Evolutionary conservation across 1,140 invertebrate species (phyloP).

Genomic region (Cataglyphis hispanica): DNA sequence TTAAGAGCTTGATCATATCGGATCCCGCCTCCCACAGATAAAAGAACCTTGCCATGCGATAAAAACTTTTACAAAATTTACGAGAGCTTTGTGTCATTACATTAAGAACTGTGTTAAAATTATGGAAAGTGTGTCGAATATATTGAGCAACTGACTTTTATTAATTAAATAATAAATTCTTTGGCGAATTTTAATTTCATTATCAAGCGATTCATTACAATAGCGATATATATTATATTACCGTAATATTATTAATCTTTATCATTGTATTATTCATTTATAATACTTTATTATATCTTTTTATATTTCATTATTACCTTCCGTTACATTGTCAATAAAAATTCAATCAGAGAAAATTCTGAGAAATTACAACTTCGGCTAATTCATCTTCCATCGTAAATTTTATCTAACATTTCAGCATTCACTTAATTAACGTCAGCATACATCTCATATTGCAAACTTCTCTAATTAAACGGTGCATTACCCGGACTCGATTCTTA

Average conservation of each 20-base stretch:
- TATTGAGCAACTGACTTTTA: background rate
- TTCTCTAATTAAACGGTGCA: constrained; percentile 34
- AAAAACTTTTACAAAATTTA: constrained; percentile 26
- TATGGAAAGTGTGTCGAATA: background rate
- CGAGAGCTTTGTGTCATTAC: background rate
- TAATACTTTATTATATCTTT: background rate
- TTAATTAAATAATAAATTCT: background rate
- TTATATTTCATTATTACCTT: background rate
- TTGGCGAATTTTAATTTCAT: background rate
- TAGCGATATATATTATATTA: background rate
- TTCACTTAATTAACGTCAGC: constrained; percentile 27
- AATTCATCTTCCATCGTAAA: constrained; percentile 1
- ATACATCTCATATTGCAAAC: background rate
- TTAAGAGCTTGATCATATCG: constrained; percentile 40
- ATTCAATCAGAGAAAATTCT: background rate
- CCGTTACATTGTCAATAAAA: background rate
- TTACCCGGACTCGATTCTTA: constrained; percentile 14
- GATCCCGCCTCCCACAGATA: background rate
- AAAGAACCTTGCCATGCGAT: background rate
- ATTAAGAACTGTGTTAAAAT: background rate
- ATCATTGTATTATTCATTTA: background rate
- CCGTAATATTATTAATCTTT: background rate
- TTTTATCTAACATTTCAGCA: constrained; percentile 6
- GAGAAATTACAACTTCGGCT: background rate
- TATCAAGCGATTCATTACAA: background rate